These are phyloP conservation scores for Limnothrissa miodon DNA, from an alignment of 2,113 vertebrate genomes.

Conservation along the genomic window DNA sequence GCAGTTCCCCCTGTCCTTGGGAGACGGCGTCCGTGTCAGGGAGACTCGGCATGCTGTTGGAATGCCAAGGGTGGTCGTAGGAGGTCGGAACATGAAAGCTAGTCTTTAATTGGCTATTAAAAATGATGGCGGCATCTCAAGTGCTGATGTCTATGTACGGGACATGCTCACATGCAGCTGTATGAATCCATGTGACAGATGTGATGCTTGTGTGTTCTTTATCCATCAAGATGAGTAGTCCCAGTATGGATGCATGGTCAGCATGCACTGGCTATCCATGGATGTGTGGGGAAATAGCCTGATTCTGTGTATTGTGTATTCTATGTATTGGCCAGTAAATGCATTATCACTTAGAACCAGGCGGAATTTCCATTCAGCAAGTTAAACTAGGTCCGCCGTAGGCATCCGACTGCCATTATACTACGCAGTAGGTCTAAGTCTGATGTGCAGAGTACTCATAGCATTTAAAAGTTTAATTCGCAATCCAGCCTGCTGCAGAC, in stretches of 20 bases:
- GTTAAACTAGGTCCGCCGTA: neutral
- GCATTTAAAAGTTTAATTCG: neutral
- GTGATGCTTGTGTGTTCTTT: neutral
- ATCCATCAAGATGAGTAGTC: neutral
- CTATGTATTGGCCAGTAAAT: neutral
- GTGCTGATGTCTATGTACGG: no score
- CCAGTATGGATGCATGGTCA: neutral
- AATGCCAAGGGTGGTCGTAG: neutral
- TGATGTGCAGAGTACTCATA: neutral
- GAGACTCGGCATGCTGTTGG: neutral
- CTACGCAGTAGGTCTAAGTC: neutral
- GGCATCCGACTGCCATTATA: neutral
- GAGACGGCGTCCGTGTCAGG: neutral
- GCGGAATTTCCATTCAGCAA: neutral
- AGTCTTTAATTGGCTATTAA: neutral
- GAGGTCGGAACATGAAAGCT: neutral
- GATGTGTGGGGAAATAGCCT: neutral
- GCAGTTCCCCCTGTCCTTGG: neutral
- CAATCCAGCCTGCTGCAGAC: neutral
- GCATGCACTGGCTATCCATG: neutral
- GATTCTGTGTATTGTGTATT: no score
- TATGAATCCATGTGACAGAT: neutral
- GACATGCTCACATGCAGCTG: neutral
- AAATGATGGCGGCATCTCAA: neutral
- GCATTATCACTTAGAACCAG: neutral